Base-by-base conservation (phyloP, 2,888 invertebrate species). In the Amblyjoppa proteus region DNA sequence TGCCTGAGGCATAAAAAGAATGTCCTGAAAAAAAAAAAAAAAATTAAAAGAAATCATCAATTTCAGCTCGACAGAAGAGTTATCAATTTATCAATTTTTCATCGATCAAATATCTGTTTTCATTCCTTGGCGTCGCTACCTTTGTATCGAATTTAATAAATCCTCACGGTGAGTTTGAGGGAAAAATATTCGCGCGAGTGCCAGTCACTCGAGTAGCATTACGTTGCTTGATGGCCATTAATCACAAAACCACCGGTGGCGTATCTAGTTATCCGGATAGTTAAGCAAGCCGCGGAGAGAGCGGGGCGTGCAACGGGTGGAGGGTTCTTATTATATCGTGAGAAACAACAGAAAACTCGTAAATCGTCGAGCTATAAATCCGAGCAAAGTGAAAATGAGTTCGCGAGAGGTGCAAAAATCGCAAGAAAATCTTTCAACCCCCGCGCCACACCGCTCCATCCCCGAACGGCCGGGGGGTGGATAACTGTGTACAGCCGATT, bases 341-440 rank as follows among this genome's bases (percentile, higher is more conserved):
- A 78, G 78, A 51, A 81, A 79, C 64, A 66, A 41, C 71, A 66
- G 53, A 86, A 76, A 83, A 86, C 83, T 78, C 74, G 81, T 91
- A 90, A 89, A 89, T 89, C 88, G 81, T 66, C 78, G 70, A 74
- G 34, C 74, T 87, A 86, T 90, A 88, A 90, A 90, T 90, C 85
- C 78, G 31, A 79, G 86, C 75, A 73, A 53, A 78, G 75, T 41
- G 75, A 68, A 61, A 84, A 81, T 82, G 74, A 81, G 76, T 84
- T 77, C 83, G 53, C 71, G 69, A 11, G 80, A 73, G 85, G 81
- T 58, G 74, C 70, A 53, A 71, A 76, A 76, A 45, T 31, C 53
- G 41, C 58, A 34, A 84, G 71, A 80, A 76, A 76, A 73, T 73
- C 34, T 71, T 70, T 20, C 34, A 77, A 49, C 56, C 25, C 38